Conservation (phyloP, 2,797 vertebrate genomes). For the Lepilemur ruficaudatus region DNA sequence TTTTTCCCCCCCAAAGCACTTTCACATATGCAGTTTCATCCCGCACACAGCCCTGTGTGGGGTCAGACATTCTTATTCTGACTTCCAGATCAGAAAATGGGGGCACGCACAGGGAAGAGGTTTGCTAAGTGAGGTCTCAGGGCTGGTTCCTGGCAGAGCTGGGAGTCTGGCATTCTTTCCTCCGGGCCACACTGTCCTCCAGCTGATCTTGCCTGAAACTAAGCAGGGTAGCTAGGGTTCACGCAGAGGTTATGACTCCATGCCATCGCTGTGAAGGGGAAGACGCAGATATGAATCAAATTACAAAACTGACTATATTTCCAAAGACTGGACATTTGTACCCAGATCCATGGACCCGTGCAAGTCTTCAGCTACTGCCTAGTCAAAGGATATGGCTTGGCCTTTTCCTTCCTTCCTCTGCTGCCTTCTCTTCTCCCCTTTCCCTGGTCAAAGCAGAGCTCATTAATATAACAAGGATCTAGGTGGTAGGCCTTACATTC, state of each 20-base stretch:
- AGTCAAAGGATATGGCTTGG: neutral
- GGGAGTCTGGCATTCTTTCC: neutral
- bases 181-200: neutral
- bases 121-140: neutral
- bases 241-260: neutral
- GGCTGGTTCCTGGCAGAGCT: neutral
- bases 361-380: neutral
- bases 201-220: constrained; percentile 37
- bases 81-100: neutral
- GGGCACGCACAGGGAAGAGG: neutral
- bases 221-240: constrained; percentile 18
- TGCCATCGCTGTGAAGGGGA: neutral
- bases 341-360: neutral
- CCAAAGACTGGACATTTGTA: neutral
- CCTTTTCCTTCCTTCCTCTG: neutral
- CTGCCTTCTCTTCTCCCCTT: neutral
- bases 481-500: neutral
- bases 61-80: neutral
- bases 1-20: neutral
- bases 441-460: constrained; percentile 8
- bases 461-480: neutral
- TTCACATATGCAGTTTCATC: neutral
- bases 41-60: neutral
- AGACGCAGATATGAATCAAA: neutral
- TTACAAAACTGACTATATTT: neutral